Evolutionary conservation across 2,113 vertebrate species (phyloP), one percentile per base, ranked within the genome.

Genomic region (Amphiprion percula): DNA sequence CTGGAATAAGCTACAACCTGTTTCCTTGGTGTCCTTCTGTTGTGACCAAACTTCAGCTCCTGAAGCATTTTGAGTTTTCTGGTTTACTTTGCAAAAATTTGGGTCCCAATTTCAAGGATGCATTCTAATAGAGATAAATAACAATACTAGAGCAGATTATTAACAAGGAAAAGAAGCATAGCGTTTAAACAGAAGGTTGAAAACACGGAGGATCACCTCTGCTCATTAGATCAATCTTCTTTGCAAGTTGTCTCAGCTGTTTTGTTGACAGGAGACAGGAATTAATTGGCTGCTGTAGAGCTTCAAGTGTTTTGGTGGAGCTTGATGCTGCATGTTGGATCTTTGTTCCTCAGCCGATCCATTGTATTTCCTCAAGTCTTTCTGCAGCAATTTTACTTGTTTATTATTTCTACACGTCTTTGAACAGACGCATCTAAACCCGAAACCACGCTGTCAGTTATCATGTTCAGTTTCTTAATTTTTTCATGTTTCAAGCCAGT

Each of bases 251-350:
- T 56, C 28, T 78, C 58, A 46, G 67, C 59, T 47, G 33, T 54
- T 59, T 30, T 74, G 69, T 79, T 74, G 60, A 74, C 76, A 70
- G 64, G n/a, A 58, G 71, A 54, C 11, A 49, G n/a, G 8, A 33
- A 23, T 56, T 73, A 72, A 88, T 77, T 74, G 60, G 72, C 58
- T 67, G 44, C 28, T 44, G 28, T 47, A 58, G 41, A 50, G 56
- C 64, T 30, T 26, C 37, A 64, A 49, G 53, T 30, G 19, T 44
- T 73, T 55, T 76, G 37, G 28, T 68, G 63, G 63, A 26, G 72
- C 72, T 17, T 15, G 4, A 26, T 59, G 55, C 41, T 78, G 47
- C 47, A 61, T 79, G 33, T 37, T 60, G 46, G 60, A 59, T 59
- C 30, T 55, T 47, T 79, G 60, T 56, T 44, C 47, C 17, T 56